These are phyloP conservation scores for Isurus oxyrinchus DNA, from an alignment of 2,113 vertebrate genomes.

Conservation along the genomic window DNA sequence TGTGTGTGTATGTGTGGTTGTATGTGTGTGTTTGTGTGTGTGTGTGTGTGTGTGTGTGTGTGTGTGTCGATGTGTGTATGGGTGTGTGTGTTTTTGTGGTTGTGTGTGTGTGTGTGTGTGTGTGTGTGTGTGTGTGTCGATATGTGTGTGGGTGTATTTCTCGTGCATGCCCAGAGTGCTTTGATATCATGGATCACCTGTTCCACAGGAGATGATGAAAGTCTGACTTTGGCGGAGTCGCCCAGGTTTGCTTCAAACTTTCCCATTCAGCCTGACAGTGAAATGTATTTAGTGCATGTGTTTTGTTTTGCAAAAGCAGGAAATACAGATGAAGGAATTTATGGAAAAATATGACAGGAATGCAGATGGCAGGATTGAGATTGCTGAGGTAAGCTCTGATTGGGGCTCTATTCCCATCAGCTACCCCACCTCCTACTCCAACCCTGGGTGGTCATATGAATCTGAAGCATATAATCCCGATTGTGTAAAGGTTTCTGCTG, in stretches of 20 bases:
- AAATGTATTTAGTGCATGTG: not conserved
- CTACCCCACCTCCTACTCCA: not conserved
- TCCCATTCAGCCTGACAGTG: not conserved
- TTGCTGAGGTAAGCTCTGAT: constrained; percentile 78
- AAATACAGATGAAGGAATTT: constrained; percentile 80
- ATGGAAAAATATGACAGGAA: constrained; percentile 98
- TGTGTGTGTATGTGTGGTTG: no score
- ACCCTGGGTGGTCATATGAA: not conserved
- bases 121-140: constrained; percentile 31
- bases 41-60: no score
- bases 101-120: not conserved
- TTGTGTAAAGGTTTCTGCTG: not conserved
- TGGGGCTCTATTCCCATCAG: not conserved
- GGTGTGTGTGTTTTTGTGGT: no score
- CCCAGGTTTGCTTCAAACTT: not conserved
- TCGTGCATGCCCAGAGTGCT: not conserved
- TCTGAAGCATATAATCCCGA: not conserved
- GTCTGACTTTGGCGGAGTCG: not conserved
- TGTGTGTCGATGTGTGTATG: no score
- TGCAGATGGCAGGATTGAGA: constrained; percentile 87
- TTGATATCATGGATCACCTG: not conserved
- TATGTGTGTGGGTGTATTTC: no score
- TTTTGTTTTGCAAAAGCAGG: not conserved
- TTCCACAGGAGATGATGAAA: not conserved
- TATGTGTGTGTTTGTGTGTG: no score